Evolutionary conservation across 2,888 invertebrate genomes (phyloP).

Genomic region (Macrosiphum euphorbiae): DNA sequence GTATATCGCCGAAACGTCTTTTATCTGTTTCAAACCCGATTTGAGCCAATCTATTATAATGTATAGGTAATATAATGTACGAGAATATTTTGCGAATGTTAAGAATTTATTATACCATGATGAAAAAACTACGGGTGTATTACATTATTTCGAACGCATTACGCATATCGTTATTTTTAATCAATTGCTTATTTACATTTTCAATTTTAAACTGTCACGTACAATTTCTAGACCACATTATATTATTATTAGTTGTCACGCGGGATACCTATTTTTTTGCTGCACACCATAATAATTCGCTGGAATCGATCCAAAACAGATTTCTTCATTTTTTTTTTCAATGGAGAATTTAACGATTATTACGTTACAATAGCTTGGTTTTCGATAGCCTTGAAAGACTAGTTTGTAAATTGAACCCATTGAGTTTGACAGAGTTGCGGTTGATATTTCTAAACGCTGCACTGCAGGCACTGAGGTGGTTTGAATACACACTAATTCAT

Average conservation of each 20-base stretch:
- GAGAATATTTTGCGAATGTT: background rate
- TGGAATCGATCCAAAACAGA: conserved; percentile 47
- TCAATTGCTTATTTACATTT: conserved; percentile 46
- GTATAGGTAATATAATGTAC: background rate
- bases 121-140: background rate
- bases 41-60: background rate
- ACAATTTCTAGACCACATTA: background rate
- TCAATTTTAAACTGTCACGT: conserved; percentile 33
- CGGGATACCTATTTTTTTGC: background rate
- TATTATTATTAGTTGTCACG: conserved; percentile 17
- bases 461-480: background rate
- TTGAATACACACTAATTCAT: background rate
- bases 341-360: background rate
- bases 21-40: background rate
- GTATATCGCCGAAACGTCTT: background rate
- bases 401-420: conserved; percentile 36
- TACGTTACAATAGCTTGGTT: background rate
- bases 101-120: background rate
- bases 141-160: background rate
- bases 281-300: background rate
- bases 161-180: background rate
- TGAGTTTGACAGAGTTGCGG: background rate
- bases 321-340: conserved; percentile 13
- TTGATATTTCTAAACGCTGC: conserved; percentile 7
- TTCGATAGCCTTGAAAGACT: conserved; percentile 42